Evolutionary conservation across 2,113 vertebrate species (phyloP).

Genomic region (Poecile atricapillus): DNA sequence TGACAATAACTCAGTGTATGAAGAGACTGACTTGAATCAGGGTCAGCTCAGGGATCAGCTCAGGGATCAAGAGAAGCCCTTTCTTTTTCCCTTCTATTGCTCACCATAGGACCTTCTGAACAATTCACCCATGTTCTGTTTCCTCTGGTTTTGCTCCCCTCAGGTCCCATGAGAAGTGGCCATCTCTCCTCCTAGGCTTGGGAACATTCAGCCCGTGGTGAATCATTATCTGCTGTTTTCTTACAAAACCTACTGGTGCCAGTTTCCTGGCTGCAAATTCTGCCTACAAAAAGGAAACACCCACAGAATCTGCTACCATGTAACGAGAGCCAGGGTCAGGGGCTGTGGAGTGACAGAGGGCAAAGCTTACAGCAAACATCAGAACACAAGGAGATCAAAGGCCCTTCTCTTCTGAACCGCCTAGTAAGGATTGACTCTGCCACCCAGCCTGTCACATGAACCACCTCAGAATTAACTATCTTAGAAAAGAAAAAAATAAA

Average conservation of each 20-base stretch:
- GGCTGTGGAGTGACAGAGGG: neutral
- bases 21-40: neutral
- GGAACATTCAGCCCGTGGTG: neutral
- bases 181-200: neutral
- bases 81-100: neutral
- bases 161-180: neutral
- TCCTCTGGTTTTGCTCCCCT: neutral
- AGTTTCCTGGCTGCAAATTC: neutral
- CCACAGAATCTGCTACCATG: neutral
- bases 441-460: conserved; percentile 46
- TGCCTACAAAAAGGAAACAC: neutral
- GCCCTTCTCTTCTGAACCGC: neutral
- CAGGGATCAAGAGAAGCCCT: neutral
- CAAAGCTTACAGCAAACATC: conserved; percentile 4
- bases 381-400: conserved; percentile 37
- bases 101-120: neutral
- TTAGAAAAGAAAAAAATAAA: conserved; percentile 31
- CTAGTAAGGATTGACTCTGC: neutral
- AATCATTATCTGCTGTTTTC: neutral
- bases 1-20: neutral
- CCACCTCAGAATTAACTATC: conserved; percentile 61
- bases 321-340: neutral
- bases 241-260: neutral
- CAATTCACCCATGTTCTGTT: neutral
- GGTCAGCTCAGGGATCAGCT: neutral